Conservation (phyloP, 92 coral and sea anemone genomes). For the Micromussa lordhowensis region DNA sequence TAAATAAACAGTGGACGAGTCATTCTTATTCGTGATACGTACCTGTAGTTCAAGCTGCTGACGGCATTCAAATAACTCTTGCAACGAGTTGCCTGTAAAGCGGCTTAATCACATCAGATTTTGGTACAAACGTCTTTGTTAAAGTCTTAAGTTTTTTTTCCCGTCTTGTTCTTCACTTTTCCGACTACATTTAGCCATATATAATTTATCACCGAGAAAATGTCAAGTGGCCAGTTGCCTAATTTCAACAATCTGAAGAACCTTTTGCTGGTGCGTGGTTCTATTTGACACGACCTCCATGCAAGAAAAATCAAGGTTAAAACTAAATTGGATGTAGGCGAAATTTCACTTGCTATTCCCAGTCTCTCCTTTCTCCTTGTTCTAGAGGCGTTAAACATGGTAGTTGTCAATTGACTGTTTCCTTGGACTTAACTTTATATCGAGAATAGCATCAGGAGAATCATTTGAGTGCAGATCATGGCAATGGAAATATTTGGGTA, state of each 20-base stretch:
- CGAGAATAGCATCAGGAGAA: too few relatives aligned
- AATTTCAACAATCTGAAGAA: neutral
- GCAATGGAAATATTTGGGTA: too few relatives aligned
- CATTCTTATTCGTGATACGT: neutral
- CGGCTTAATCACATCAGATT: neutral
- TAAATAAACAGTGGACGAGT: neutral
- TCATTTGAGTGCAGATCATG: too few relatives aligned
- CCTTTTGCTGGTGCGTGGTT: constrained; percentile 14
- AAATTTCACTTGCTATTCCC: neutral
- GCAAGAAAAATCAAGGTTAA: constrained; percentile 9
- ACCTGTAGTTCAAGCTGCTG: neutral
- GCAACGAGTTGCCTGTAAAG: neutral
- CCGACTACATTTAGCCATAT: neutral
- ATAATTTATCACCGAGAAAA: constrained; percentile 21
- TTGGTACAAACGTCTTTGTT: neutral
- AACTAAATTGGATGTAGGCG: neutral
- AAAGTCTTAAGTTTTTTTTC: neutral
- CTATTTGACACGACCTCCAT: constrained; percentile 19
- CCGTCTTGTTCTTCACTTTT: neutral
- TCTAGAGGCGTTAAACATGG: too few relatives aligned
- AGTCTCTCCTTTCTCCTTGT: too few relatives aligned
- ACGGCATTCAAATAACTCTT: neutral
- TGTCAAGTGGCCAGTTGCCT: constrained; percentile 5
- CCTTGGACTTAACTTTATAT: too few relatives aligned
- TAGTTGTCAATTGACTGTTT: too few relatives aligned